These are phyloP conservation scores for Orchesella flavescens DNA, from an alignment of 2,888 invertebrate species.

Conservation along the genomic window DNA sequence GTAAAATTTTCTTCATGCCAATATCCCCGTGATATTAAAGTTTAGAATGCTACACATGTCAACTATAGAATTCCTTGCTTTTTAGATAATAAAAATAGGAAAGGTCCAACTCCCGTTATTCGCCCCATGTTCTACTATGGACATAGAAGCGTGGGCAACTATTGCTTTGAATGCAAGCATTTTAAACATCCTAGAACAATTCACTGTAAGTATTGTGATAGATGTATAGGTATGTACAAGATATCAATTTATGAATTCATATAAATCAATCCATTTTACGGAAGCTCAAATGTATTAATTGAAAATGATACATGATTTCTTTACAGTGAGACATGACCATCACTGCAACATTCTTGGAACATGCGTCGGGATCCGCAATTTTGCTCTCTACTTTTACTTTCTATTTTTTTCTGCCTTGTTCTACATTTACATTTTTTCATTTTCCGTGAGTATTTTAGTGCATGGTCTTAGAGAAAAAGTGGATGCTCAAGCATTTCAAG, in stretches of 20 bases:
- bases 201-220: slow-evolving; percentile 16
- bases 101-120: slow-evolving; percentile 16
- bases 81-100: slow-evolving; percentile 15
- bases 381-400: slow-evolving; percentile 22
- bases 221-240: neutral
- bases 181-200: slow-evolving; percentile 31
- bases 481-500: neutral
- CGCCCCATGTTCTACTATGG: slow-evolving; percentile 30
- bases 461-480: neutral
- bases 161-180: slow-evolving; percentile 27
- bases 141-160: slow-evolving; percentile 2
- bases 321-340: slow-evolving; percentile 20
- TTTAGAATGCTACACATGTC: no score
- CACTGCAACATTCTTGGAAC: slow-evolving; percentile 22
- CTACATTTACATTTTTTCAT: neutral
- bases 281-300: no score
- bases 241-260: neutral
- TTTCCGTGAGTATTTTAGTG: neutral
- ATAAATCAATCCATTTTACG: no score
- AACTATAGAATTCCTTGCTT: no score
- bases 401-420: neutral
- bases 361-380: slow-evolving; percentile 26
- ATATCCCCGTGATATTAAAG: no score
- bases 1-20: neutral
- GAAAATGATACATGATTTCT: neutral